Percentiles rank a stretch among this genome's conserved stretches.
Evolutionary conservation across 2,797 vertebrate genomes (phyloP).

Genomic region (Characodon lateralis): DNA sequence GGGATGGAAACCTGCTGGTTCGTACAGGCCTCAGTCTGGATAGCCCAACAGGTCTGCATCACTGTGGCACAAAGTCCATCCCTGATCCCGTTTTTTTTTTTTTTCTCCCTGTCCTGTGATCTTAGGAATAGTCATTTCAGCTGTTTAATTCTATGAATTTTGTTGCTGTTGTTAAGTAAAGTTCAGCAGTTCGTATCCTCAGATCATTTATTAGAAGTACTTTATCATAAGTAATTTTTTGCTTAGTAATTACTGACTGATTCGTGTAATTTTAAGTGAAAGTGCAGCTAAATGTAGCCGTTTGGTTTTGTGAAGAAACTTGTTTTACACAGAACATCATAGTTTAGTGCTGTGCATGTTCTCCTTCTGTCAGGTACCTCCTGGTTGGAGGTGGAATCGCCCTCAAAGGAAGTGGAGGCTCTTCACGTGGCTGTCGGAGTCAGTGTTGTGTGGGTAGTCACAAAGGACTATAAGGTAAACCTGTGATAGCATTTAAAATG

Average conservation of each 20-base stretch:
- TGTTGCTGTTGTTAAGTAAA: conserved; percentile 3
- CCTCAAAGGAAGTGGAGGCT: conserved; percentile 86
- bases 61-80: neutral
- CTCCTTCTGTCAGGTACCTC: conserved; percentile 70
- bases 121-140: neutral
- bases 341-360: neutral
- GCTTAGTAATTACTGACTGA: neutral
- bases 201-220: neutral
- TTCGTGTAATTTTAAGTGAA: neutral
- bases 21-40: conserved; percentile 90
- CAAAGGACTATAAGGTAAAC: conserved; percentile 93
- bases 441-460: conserved; percentile 93
- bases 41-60: conserved; percentile 80
- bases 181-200: neutral
- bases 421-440: conserved; percentile 89
- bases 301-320: neutral
- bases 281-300: neutral
- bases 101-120: neutral
- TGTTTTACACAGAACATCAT: neutral
- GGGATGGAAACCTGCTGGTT: conserved; percentile 94
- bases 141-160: neutral
- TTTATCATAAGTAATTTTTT: neutral
- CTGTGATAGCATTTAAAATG: neutral
- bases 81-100: neutral
- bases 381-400: conserved; percentile 90